Evolutionary conservation across 2,797 vertebrate genomes (phyloP), one percentile per base, ranked within the genome.

Genomic region (Coendou prehensilis): DNA sequence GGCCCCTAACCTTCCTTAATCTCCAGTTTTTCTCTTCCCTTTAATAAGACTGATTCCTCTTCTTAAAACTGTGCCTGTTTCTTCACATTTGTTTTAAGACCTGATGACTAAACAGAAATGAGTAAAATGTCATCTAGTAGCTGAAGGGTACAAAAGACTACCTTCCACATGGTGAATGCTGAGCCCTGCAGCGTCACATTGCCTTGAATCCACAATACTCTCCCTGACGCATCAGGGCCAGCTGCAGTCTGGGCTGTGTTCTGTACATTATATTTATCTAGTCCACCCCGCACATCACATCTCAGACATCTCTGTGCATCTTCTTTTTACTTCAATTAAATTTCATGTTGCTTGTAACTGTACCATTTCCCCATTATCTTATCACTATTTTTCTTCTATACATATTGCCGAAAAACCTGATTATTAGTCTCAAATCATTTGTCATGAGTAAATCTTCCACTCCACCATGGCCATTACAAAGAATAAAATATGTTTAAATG

Each of bases 391-490:
- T 93, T 76, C 67, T 94, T 52, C 41, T 92, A 20, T 67, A 82
- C 63, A 33, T 89, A 85, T 8, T 37, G 64, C 56, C 52, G 84
- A 87, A 87, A 96, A 89, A 57, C 61, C 76, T 81, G 63, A 96
- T 73, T 93, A 88, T 88, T 33, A 76, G 10, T 87, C 37, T 78
- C n/a, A 85, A 59, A 88, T 89, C 85, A 96, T 54, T 82, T 91
- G 71, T 83, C 57, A 86, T 18, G 4, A 89, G 76, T 76, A 93
- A 83, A 94, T 92, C 22, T 87, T 86, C 33, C 7, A 94, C 14
- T 89, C 15, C 15, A 95, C 52, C 64, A 97, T 90, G 93, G 59
- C 71, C 22, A 95, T 85, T 76, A 93, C 18, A 95, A 93, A 94
- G n/a, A 95, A 23, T 41, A 93, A 96, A 95, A 64, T 63, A 79